phyloP scores from a whole-genome alignment of 2,888 invertebrate species.

The Ellobium chinense region DNA sequence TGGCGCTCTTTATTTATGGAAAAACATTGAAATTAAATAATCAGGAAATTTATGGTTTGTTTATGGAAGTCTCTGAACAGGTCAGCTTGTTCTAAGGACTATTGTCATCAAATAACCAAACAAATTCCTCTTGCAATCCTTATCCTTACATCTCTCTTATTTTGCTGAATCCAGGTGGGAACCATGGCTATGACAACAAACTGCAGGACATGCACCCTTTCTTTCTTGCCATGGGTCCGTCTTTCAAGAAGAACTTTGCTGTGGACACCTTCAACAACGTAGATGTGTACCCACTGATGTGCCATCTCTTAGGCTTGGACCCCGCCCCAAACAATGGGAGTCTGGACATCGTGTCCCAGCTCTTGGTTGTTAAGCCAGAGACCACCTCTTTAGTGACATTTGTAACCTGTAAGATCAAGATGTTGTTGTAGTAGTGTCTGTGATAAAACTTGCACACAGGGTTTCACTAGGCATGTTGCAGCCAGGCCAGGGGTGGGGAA shows the following conservation, averaged over 20 bases:
- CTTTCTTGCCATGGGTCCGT: constrained; percentile 85
- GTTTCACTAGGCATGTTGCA: background rate
- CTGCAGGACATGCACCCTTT: constrained; percentile 84
- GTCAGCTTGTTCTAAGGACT: no score
- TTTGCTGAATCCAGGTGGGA: no score
- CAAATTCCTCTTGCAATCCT: no score
- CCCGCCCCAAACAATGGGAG: constrained; percentile 75
- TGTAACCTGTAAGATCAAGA: constrained; percentile 67
- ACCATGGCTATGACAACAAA: constrained; percentile 80
- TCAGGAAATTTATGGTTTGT: no score
- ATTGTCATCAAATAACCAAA: no score
- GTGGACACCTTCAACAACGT: constrained; percentile 72
- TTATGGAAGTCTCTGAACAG: no score
- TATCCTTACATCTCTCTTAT: no score
- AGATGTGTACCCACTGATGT: constrained; percentile 77
- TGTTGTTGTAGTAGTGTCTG: no score
- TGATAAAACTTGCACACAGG: background rate
- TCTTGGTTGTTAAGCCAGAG: constrained; percentile 51
- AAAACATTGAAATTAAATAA: no score
- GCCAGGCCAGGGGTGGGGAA: no score
- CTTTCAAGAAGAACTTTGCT: constrained; percentile 67
- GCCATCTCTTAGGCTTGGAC: constrained; percentile 68
- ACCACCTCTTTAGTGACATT: constrained; percentile 55
- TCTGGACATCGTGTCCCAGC: constrained; percentile 56
- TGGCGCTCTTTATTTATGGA: no score